Conservation (phyloP, 2,888 invertebrate genomes). For the Trichogramma evanescens region DNA sequence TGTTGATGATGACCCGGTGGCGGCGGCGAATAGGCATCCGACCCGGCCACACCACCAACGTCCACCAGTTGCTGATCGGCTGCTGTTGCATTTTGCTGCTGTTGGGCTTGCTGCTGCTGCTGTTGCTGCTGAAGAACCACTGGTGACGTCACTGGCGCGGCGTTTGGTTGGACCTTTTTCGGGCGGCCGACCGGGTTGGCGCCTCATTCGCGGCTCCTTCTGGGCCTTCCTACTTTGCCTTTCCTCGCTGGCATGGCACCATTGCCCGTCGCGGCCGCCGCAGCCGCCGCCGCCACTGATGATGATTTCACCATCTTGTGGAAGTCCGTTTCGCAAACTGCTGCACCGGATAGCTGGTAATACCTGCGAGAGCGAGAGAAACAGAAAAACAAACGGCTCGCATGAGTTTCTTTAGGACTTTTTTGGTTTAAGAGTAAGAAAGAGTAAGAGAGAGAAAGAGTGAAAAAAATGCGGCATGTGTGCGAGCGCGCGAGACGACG, state of each 20-base stretch:
- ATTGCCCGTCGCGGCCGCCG: constrained; percentile 61
- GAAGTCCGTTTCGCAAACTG: constrained; percentile 94
- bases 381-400: constrained; percentile 1
- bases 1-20: constrained; percentile 46
- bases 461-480: neutral
- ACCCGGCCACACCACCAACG: constrained; percentile 28
- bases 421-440: neutral
- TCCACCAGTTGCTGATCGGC: constrained; percentile 33
- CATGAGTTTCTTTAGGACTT: too few species aligned
- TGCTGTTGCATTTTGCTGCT: constrained; percentile 28
- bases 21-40: constrained; percentile 46
- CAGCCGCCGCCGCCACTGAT: constrained; percentile 56
- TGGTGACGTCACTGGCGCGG: constrained; percentile 36
- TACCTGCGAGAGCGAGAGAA: constrained; percentile 53
- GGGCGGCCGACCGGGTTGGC: constrained; percentile 49
- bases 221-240: constrained; percentile 83
- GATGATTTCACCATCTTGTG: constrained; percentile 75
- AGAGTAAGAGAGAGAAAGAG: neutral
- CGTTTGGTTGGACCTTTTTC: constrained; percentile 44
- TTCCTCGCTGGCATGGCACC: constrained; percentile 67
- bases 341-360: constrained; percentile 81
- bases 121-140: constrained; percentile 29
- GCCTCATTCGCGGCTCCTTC: constrained; percentile 83
- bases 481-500: constrained; percentile 1
- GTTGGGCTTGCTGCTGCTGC: constrained; percentile 29